A percentile compares a stretch with the other conserved stretches of the same genome.
Conservation (phyloP, 2,797 vertebrate genomes). For the Acanthurus lineatus region DNA sequence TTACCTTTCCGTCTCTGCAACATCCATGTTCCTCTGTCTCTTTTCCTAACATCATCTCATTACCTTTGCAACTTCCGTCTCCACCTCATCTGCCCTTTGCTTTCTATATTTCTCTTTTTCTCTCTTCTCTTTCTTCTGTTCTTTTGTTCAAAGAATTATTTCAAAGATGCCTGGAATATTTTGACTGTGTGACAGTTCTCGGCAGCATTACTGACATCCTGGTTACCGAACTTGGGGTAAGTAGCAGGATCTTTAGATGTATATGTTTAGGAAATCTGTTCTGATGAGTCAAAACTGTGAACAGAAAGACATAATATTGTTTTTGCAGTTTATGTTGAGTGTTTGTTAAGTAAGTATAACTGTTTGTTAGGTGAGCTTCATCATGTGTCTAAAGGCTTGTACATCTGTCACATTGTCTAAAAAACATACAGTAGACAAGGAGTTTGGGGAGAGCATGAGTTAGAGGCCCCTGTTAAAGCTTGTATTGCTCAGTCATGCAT, state of each 20-base stretch:
- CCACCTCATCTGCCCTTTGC: background rate
- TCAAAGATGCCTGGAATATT: slow-evolving; percentile 97
- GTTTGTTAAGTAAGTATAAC: slow-evolving; percentile 1
- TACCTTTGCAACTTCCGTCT: background rate
- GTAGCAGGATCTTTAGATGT: slow-evolving; percentile 67
- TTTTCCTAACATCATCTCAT: slow-evolving; percentile 3
- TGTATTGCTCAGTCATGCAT: slow-evolving; percentile 79
- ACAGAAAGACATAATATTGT: slow-evolving; percentile 15
- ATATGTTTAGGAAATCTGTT: slow-evolving; percentile 13
- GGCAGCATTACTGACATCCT: slow-evolving; percentile 98
- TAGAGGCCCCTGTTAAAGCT: slow-evolving; percentile 63
- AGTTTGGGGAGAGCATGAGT: slow-evolving; percentile 56
- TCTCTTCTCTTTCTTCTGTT: slow-evolving; percentile 18
- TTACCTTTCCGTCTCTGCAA: background rate
- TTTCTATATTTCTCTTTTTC: slow-evolving; percentile 5
- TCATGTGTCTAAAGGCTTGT: slow-evolving; percentile 33
- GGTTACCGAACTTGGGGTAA: slow-evolving; percentile 96
- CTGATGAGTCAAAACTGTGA: slow-evolving; percentile 24
- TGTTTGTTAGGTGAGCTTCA: slow-evolving; percentile 19
- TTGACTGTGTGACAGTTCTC: slow-evolving; percentile 98
- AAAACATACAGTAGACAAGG: slow-evolving; percentile 48
- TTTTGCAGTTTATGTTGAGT: slow-evolving; percentile 18
- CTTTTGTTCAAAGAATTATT: slow-evolving; percentile 91
- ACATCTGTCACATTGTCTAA: slow-evolving; percentile 55
- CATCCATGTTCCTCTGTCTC: slow-evolving; percentile 31